phyloP scores from a whole-genome alignment of 2,888 invertebrate genomes.

The Schizotus pectinicornis region DNA sequence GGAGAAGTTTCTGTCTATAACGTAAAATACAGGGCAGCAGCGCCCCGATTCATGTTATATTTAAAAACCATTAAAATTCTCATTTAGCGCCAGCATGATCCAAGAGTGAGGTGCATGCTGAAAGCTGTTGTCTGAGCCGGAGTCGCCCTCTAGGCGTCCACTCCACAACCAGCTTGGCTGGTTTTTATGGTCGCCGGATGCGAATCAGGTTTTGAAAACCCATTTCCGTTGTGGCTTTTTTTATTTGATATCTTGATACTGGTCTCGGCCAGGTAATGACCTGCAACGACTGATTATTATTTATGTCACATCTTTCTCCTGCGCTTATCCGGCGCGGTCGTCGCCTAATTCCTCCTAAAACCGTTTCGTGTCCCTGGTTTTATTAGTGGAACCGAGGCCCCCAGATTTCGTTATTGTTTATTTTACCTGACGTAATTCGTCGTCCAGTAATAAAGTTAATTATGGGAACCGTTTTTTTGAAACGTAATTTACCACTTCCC shows the following conservation, averaged over 20 bases:
- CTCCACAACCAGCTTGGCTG: slow-evolving; percentile 22
- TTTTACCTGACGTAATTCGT: slow-evolving; percentile 12
- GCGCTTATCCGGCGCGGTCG: background rate
- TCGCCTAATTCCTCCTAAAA: background rate
- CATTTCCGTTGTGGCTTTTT: slow-evolving; percentile 40
- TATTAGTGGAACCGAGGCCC: background rate
- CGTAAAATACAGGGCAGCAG: slow-evolving; percentile 17
- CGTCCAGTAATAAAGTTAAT: slow-evolving; percentile 14
- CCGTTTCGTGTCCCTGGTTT: slow-evolving; percentile 4
- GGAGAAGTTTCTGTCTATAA: too few relatives aligned
- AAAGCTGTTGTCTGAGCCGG: slow-evolving; percentile 24
- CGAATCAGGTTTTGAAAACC: slow-evolving; percentile 45
- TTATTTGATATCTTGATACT: slow-evolving; percentile 29
- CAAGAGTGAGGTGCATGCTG: slow-evolving; percentile 37
- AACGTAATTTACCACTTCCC: slow-evolving; percentile 3
- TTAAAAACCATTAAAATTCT: slow-evolving; percentile 42
- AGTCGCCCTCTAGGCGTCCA: slow-evolving; percentile 33
- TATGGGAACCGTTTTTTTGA: slow-evolving; percentile 15
- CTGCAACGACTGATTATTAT: slow-evolving; percentile 27
- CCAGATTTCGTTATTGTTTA: background rate
- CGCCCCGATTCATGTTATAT: slow-evolving; percentile 36
- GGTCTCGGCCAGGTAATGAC: slow-evolving; percentile 25
- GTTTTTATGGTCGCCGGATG: slow-evolving; percentile 39
- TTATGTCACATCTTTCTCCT: slow-evolving; percentile 20
- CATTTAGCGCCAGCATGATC: slow-evolving; percentile 35